Evolutionary conservation across 2,888 invertebrate genomes (phyloP).

Genomic region (Drosophila paranaensis): DNA sequence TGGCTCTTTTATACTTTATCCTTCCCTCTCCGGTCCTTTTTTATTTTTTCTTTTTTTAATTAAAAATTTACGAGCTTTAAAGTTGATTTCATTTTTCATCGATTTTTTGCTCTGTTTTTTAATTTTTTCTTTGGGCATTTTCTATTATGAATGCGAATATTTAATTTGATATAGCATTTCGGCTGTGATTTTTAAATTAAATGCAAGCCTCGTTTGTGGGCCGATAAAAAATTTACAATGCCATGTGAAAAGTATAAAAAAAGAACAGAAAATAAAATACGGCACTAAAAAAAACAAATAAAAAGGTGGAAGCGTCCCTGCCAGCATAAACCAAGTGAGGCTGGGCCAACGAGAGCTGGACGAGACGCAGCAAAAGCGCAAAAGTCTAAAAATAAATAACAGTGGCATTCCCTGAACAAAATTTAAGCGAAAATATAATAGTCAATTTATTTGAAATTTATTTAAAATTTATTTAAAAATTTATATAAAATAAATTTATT

Average conservation of each 20-base stretch:
- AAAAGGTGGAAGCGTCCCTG: constrained; percentile 7
- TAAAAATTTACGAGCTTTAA: constrained; percentile 66
- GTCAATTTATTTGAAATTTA: too few relatives aligned
- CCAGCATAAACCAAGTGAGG: constrained; percentile 6
- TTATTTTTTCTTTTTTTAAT: constrained; percentile 55
- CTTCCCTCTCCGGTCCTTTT: background rate
- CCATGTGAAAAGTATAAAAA: constrained; percentile 26
- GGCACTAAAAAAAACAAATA: constrained; percentile 10
- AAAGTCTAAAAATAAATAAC: constrained; percentile 16
- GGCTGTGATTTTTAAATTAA: constrained; percentile 59
- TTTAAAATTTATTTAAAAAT: too few relatives aligned
- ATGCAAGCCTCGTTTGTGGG: constrained; percentile 23
- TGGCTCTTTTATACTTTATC: constrained; percentile 23
- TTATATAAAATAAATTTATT: too few relatives aligned
- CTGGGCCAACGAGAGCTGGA: constrained; percentile 9
- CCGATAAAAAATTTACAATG: constrained; percentile 43
- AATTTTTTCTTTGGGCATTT: constrained; percentile 1
- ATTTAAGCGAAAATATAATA: background rate
- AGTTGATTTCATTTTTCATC: constrained; percentile 34
- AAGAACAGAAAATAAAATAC: constrained; percentile 16
- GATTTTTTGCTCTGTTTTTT: constrained; percentile 6
- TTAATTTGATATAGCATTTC: constrained; percentile 51
- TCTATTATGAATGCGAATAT: constrained; percentile 37
- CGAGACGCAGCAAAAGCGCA: constrained; percentile 4
- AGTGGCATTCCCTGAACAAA: background rate